Conservation (phyloP, 2,797 vertebrate genomes). For the Chloroceryle inda region DNA sequence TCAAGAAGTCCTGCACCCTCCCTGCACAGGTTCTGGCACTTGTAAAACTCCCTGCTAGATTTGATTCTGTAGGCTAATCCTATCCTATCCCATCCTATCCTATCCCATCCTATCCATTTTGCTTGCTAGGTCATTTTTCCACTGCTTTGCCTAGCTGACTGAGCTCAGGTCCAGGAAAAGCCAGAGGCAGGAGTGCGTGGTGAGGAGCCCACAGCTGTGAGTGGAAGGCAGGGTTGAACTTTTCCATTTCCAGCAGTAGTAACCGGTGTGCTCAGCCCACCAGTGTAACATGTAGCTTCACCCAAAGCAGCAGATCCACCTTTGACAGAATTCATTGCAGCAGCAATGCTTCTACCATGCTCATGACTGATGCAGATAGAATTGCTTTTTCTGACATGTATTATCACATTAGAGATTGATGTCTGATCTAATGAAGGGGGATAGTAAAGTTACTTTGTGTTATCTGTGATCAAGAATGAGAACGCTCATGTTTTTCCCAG, state of each 20-base stretch:
- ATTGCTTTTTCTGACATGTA: conserved; percentile 69
- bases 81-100: too few relatives aligned
- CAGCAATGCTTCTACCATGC: conserved; percentile 66
- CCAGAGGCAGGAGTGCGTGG: fast-evolving
- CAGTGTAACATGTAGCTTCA: neutral
- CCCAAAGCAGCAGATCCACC: conserved; percentile 53
- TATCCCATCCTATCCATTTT: neutral
- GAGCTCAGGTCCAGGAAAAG: neutral
- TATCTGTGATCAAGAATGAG: conserved; percentile 3
- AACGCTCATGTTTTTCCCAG: neutral
- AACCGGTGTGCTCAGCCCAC: neutral
- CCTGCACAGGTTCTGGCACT: fast-evolving
- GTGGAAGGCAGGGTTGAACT: neutral
- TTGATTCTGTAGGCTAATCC: neutral
- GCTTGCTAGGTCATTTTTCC: neutral
- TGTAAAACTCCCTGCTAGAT: neutral
- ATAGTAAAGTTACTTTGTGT: conserved; percentile 31
- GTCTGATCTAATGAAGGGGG: conserved; percentile 32
- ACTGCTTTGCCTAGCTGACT: neutral
- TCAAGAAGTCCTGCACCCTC: neutral
- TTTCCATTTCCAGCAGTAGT: neutral
- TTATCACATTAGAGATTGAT: conserved; percentile 45
- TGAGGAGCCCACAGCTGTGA: neutral
- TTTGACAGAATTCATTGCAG: conserved; percentile 44
- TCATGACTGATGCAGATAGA: conserved; percentile 68